phyloP scores from a whole-genome alignment of 2,888 invertebrate species.

The Ennomos erosarius region DNA sequence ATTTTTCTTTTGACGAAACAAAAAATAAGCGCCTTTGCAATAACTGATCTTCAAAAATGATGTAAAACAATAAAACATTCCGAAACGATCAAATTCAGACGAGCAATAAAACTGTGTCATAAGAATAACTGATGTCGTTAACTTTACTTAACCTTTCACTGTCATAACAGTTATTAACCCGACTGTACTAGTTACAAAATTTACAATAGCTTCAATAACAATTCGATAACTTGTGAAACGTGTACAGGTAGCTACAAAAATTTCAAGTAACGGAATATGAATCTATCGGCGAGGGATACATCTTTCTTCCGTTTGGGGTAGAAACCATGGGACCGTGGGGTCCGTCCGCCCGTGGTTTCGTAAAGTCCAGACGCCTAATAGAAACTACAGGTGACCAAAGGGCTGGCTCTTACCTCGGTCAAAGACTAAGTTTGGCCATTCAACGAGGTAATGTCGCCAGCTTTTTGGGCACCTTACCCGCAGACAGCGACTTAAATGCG shows the following conservation, averaged over 20 bases:
- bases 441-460: too few species aligned
- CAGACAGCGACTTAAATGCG: too few species aligned
- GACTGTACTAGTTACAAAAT: constrained; percentile 31
- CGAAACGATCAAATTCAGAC: constrained; percentile 19
- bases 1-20: constrained; percentile 9
- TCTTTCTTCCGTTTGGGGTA: too few species aligned
- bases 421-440: too few species aligned
- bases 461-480: too few species aligned
- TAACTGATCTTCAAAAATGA: neutral
- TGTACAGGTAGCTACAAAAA: constrained; percentile 18
- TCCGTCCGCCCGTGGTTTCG: too few species aligned
- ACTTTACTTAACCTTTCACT: constrained; percentile 27
- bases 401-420: too few species aligned
- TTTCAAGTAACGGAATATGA: too few species aligned
- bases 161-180: constrained; percentile 26
- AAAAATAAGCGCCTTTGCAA: constrained; percentile 5
- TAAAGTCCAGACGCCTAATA: too few species aligned
- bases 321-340: too few species aligned
- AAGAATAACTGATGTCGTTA: constrained; percentile 12
- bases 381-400: too few species aligned
- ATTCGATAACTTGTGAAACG: constrained; percentile 40
- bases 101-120: constrained; percentile 13
- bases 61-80: constrained; percentile 19
- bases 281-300: too few species aligned
- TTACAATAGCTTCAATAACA: constrained; percentile 30